These are phyloP conservation scores for Typhlichthys subterraneus DNA, from an alignment of 2,797 vertebrate species.

Conservation along the genomic window DNA sequence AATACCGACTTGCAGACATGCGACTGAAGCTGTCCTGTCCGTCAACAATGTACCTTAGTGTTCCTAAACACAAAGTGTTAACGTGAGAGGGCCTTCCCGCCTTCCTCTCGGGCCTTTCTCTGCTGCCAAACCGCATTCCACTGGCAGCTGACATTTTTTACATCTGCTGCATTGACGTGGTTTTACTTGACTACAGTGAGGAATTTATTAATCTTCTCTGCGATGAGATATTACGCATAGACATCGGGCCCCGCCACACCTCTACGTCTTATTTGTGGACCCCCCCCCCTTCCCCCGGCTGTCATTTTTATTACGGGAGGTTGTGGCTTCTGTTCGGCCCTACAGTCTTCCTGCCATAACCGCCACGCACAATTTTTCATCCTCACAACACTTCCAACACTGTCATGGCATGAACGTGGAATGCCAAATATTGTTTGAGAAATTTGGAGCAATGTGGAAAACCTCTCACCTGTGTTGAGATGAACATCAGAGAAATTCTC, in stretches of 20 bases:
- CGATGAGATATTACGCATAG: slow-evolving; percentile 79
- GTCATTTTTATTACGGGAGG: slow-evolving; percentile 65
- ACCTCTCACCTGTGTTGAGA: slow-evolving; percentile 2
- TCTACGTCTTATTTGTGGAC: slow-evolving; percentile 67
- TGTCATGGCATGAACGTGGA: slow-evolving; percentile 13
- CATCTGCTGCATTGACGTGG: slow-evolving; percentile 80
- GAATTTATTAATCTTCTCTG: slow-evolving; percentile 79
- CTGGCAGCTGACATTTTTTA: slow-evolving; percentile 78
- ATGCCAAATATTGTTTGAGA: slow-evolving; percentile 19
- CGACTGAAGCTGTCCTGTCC: slow-evolving; percentile 31
- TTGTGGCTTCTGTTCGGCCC: slow-evolving; percentile 72
- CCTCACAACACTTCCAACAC: slow-evolving; percentile 25
- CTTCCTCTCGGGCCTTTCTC: slow-evolving; percentile 42
- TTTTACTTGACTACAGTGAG: slow-evolving; percentile 72
- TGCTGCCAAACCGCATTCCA: slow-evolving; percentile 79
- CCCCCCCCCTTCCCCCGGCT: slow-evolving; percentile 37
- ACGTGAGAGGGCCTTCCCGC: slow-evolving; percentile 66
- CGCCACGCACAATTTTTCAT: slow-evolving; percentile 27
- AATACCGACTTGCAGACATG: slow-evolving; percentile 22
- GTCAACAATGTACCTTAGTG: slow-evolving; percentile 59
- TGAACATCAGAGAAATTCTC: slow-evolving; percentile 1
- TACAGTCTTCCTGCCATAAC: slow-evolving; percentile 34
- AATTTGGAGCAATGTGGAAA: background rate
- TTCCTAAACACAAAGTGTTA: slow-evolving; percentile 70
- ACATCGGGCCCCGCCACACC: slow-evolving; percentile 60